These are phyloP conservation scores for Pangasianodon gigas DNA, from an alignment of 2,113 vertebrate species.

Conservation along the genomic window DNA sequence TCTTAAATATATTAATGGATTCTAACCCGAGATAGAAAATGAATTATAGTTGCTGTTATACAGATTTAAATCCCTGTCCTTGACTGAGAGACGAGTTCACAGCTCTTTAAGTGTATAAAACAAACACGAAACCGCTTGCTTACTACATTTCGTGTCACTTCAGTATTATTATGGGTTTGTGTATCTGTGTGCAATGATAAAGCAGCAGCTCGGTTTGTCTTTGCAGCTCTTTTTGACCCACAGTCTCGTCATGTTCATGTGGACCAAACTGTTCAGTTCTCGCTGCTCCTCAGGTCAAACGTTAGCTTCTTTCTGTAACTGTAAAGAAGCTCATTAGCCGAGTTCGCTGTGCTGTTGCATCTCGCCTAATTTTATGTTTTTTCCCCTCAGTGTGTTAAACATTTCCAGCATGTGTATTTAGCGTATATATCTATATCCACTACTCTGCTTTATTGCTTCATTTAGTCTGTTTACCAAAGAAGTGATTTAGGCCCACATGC, in stretches of 20 bases:
- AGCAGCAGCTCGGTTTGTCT: neutral
- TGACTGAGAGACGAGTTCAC: no score
- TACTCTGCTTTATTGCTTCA: neutral
- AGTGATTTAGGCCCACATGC: neutral
- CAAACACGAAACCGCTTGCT: neutral
- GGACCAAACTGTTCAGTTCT: neutral
- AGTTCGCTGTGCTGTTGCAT: neutral
- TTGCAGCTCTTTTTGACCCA: neutral
- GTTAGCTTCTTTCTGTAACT: neutral
- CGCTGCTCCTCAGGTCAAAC: constrained; percentile 8
- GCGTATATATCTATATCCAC: neutral
- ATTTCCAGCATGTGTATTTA: neutral
- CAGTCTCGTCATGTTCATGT: neutral
- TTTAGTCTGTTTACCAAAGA: constrained; percentile 36
- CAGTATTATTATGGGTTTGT: constrained; percentile 19
- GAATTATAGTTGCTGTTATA: neutral
- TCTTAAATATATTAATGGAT: neutral
- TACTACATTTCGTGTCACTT: neutral
- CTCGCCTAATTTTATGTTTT: neutral
- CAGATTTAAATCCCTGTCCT: neutral
- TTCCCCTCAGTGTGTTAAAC: neutral
- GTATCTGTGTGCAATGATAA: constrained; percentile 1
- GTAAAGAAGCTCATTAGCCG: neutral
- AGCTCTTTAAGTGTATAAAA: neutral
- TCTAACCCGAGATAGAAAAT: neutral